Conservation (phyloP, 2,797 vertebrate species). For the Acrocephalus scirpaceus region DNA sequence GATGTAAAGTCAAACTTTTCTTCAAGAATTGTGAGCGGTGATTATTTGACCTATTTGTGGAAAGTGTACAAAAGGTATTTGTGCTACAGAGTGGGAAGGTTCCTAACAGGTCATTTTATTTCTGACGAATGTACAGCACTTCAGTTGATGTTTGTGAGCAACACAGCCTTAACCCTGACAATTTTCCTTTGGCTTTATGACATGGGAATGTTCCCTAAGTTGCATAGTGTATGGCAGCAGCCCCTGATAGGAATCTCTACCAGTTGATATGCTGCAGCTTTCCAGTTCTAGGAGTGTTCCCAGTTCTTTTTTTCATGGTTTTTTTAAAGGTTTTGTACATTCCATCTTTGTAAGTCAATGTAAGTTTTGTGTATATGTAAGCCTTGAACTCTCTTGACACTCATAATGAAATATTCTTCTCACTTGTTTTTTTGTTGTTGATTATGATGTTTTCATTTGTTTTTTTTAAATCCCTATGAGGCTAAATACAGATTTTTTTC, state of each 20-base stretch:
- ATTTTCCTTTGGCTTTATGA: conserved; percentile 75
- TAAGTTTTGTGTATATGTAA: conserved; percentile 65
- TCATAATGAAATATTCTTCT: conserved; percentile 48
- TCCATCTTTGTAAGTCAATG: conserved; percentile 67
- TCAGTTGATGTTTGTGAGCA: conserved; percentile 73
- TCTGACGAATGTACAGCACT: conserved; percentile 75
- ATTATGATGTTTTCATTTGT: neutral
- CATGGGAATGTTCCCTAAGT: conserved; percentile 71
- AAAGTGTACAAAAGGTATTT: conserved; percentile 29
- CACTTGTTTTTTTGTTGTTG: neutral
- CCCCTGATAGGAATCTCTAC: conserved; percentile 47
- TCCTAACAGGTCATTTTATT: conserved; percentile 51
- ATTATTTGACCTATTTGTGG: conserved; percentile 51
- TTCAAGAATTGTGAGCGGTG: conserved; percentile 55
- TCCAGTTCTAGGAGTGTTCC: conserved; percentile 18
- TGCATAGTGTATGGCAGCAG: conserved; percentile 10
- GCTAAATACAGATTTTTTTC: conserved; percentile 65
- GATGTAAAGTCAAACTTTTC: conserved; percentile 47
- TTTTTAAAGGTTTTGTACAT: conserved; percentile 56
- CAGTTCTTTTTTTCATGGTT: conserved; percentile 27
- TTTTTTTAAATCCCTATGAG: neutral
- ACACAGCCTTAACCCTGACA: conserved; percentile 77
- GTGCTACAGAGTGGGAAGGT: conserved; percentile 12
- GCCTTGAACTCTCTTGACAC: conserved; percentile 61
- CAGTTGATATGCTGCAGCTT: conserved; percentile 53